Percentiles rank a stretch among this genome's conserved stretches.
Conservation (phyloP, 1,140 invertebrate species). For the Hormaphis cornu region DNA sequence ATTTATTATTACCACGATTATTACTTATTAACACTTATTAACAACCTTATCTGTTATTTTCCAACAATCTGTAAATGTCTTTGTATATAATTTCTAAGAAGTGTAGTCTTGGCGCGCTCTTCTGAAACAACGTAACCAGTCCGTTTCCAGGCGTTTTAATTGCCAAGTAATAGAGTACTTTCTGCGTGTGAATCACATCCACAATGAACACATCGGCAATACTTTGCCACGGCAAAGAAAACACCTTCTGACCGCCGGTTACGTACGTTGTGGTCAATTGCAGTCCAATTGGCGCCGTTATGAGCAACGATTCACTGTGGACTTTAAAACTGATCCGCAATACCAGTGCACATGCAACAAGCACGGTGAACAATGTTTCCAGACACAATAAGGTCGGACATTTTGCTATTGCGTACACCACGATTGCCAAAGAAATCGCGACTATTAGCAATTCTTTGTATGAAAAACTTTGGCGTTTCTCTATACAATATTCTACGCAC, state of each 20-base stretch:
- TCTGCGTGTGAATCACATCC: conserved; percentile 32
- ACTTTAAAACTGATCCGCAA: conserved; percentile 25
- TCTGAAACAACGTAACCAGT: conserved; percentile 31
- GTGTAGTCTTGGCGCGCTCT: conserved; percentile 30
- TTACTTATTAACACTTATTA: background rate
- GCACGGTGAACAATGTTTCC: background rate
- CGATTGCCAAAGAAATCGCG: background rate
- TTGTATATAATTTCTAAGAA: conserved; percentile 34
- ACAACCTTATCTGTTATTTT: background rate
- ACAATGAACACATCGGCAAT: conserved; percentile 33
- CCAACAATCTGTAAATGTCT: conserved; percentile 5
- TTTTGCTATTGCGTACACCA: background rate
- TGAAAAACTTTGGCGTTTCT: background rate
- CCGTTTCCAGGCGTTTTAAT: conserved; percentile 17
- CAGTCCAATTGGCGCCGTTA: conserved; percentile 32
- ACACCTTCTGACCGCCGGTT: conserved; percentile 34
- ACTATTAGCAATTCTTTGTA: background rate
- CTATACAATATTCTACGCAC: conserved; percentile 8
- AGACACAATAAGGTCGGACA: background rate
- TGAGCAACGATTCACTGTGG: conserved; percentile 34
- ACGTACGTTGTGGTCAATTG: conserved; percentile 32
- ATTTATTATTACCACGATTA: background rate
- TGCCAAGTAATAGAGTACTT: conserved; percentile 31
- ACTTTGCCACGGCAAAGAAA: conserved; percentile 29
- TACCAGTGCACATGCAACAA: background rate